These are phyloP conservation scores for Porphyrio hochstetteri DNA, from an alignment of 2,113 vertebrate species.

Conservation along the genomic window DNA sequence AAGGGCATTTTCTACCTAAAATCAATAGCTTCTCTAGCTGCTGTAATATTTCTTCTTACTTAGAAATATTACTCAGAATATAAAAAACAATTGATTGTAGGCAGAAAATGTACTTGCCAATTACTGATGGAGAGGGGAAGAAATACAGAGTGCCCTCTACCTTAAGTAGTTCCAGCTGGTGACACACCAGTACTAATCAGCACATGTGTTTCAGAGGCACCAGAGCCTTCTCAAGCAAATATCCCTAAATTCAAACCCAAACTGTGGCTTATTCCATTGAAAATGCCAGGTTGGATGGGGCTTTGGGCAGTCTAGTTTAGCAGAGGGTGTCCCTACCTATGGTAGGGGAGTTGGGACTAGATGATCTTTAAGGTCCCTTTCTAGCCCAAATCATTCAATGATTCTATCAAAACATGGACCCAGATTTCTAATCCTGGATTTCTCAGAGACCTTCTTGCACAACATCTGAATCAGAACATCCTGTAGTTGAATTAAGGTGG, in stretches of 20 bases:
- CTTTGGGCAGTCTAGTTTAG: too few relatives aligned
- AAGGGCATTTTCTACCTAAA: constrained; percentile 39
- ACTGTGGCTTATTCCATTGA: background rate
- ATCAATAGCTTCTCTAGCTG: constrained; percentile 62
- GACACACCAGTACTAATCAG: background rate
- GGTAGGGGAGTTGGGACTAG: too few relatives aligned
- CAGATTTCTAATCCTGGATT: background rate
- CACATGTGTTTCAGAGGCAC: constrained; percentile 27
- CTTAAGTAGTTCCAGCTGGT: constrained; percentile 64
- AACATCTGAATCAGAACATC: background rate
- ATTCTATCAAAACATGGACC: background rate
- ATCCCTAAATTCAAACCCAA: constrained; percentile 2
- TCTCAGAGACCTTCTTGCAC: background rate
- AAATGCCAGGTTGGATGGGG: too few relatives aligned
- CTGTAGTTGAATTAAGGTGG: background rate
- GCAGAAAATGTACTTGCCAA: constrained; percentile 65
- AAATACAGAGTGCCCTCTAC: constrained; percentile 45
- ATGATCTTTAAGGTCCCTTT: too few relatives aligned
- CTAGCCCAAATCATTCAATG: too few relatives aligned
- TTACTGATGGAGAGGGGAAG: constrained; percentile 51
- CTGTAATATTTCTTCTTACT: constrained; percentile 53
- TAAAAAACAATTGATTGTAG: constrained; percentile 71
- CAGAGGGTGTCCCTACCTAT: too few relatives aligned
- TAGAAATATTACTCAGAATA: constrained; percentile 60
- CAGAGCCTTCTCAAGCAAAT: constrained; percentile 57